These are phyloP conservation scores for Lamellibrachia luymesi DNA, from an alignment of 1,140 invertebrate species.

Conservation along the genomic window DNA sequence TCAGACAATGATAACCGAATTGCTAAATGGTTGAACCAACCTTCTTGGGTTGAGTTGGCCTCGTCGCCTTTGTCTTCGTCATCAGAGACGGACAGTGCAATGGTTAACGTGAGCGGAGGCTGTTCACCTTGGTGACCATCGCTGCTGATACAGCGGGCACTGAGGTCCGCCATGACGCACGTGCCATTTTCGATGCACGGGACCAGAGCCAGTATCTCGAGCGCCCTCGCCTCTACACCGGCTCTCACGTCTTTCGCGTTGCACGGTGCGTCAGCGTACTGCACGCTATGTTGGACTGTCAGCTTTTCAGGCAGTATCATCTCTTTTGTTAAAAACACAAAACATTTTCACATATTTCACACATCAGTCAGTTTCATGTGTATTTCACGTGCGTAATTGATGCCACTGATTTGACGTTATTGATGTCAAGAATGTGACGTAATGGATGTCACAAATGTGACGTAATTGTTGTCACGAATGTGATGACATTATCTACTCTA, in stretches of 20 bases:
- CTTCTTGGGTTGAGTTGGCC: not conserved
- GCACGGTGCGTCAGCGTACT: not conserved
- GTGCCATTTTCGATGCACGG: not conserved
- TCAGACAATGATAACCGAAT: too few relatives aligned
- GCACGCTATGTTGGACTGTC: not conserved
- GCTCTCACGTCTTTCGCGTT: not conserved
- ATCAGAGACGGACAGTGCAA: slow-evolving; percentile 22
- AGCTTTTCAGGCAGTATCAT: not conserved
- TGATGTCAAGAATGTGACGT: not conserved
- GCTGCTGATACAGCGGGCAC: not conserved
- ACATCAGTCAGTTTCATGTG: not conserved
- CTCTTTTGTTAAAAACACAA: not conserved
- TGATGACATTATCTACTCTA: too few relatives aligned
- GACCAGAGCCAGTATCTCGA: not conserved
- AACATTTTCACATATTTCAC: not conserved
- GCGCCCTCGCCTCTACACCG: not conserved
- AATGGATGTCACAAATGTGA: too few relatives aligned
- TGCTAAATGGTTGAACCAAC: not conserved
- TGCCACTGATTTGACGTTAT: not conserved
- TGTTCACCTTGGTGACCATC: not conserved
- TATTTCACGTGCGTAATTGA: not conserved
- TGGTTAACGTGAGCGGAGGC: slow-evolving; percentile 28
- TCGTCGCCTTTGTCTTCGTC: not conserved
- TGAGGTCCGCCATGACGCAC: not conserved
- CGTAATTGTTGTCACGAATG: too few relatives aligned